phyloP scores from a whole-genome alignment of 2,797 vertebrate species.

The Anomalospiza imberbis region DNA sequence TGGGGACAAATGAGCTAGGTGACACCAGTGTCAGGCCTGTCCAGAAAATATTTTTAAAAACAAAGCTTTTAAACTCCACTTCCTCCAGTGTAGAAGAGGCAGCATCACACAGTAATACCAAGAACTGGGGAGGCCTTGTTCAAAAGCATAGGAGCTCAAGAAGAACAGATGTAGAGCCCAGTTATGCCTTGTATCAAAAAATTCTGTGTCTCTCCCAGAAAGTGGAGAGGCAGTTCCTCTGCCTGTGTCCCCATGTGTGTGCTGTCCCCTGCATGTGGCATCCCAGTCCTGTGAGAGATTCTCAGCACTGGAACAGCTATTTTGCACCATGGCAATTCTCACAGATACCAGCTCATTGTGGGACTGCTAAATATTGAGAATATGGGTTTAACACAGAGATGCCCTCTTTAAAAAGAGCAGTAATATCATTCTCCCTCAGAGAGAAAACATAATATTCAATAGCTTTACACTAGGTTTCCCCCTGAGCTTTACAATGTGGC shows the following conservation, averaged over 20 bases:
- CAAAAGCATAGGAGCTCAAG: fast-evolving
- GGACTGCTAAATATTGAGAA: not conserved
- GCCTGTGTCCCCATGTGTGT: fast-evolving
- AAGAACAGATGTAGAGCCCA: not conserved
- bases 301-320: not conserved
- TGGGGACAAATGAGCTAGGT: constrained; percentile 32
- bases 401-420: not conserved
- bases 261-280: not conserved
- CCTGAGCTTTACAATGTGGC: not conserved
- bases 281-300: fast-evolving
- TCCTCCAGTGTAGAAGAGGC: not conserved
- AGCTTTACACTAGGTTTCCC: not conserved
- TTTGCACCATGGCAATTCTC: not conserved
- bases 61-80: not conserved
- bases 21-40: constrained; percentile 39
- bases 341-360: not conserved
- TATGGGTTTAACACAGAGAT: not conserved
- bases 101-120: not conserved
- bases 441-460: not conserved
- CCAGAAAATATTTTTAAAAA: constrained; percentile 37
- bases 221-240: not conserved
- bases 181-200: not conserved
- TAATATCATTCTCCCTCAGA: not conserved
- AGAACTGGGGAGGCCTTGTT: not conserved
- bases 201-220: not conserved